Evolutionary conservation across 37 sponge, comb jelly and placozoan genomes (phyloP).

Genomic region (Hexactinellida sp.): DNA sequence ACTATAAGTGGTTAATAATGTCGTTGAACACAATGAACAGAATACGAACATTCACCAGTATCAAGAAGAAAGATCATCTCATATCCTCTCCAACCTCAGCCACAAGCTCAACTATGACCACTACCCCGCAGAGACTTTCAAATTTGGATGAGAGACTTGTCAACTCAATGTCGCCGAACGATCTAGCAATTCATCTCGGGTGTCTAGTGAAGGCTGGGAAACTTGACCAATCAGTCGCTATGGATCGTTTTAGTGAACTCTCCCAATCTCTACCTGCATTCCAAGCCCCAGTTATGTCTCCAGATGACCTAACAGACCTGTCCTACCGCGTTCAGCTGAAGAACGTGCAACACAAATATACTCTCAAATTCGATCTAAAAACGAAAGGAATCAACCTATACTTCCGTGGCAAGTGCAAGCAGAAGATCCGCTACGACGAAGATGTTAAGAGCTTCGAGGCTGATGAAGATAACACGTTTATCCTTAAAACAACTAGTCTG

Average conservation of each 20-base stretch:
- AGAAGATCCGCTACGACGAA: neutral
- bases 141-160: neutral
- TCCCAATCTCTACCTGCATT: neutral
- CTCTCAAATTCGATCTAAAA: neutral
- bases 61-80: neutral
- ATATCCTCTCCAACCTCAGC: neutral
- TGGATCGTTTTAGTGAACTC: neutral
- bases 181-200: conserved; percentile 7
- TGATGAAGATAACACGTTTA: neutral
- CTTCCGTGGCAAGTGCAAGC: neutral
- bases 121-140: neutral
- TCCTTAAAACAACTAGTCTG: neutral
- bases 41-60: neutral
- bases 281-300: neutral
- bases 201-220: neutral
- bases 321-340: neutral
- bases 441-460: neutral
- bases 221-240: neutral
- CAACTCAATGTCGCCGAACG: neutral
- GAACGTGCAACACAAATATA: neutral
- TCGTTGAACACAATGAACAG: too few species aligned
- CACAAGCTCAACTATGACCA: neutral
- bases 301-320: neutral
- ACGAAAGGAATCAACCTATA: neutral
- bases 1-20: too few species aligned